These are phyloP conservation scores for Acleris laterana DNA, from an alignment of 2,888 invertebrate species.

Conservation along the genomic window DNA sequence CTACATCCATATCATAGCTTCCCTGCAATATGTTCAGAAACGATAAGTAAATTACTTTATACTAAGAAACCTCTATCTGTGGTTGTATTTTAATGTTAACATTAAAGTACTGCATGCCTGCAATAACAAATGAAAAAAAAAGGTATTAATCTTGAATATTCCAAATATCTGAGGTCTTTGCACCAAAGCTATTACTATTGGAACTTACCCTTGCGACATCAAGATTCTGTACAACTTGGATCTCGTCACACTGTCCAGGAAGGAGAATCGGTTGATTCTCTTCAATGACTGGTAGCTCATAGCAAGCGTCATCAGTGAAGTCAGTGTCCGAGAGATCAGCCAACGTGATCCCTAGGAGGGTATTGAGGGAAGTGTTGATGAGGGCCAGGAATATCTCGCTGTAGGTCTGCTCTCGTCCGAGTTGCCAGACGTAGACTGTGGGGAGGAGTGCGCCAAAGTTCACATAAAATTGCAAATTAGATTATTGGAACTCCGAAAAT, in stretches of 20 bases:
- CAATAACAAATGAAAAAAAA: no score
- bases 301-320: conserved; percentile 59
- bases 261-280: conserved; percentile 59
- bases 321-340: conserved; percentile 47
- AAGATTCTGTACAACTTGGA: conserved; percentile 58
- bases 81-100: no score
- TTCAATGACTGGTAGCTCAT: conserved; percentile 55
- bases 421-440: conserved; percentile 67
- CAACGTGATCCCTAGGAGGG: conserved; percentile 47
- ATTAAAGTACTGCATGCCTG: no score
- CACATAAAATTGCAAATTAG: no score
- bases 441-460: no score
- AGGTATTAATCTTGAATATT: no score
- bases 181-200: background rate
- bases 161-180: no score
- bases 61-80: no score
- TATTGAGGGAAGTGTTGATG: conserved; percentile 49
- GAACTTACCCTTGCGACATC: conserved; percentile 56
- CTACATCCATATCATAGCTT: no score
- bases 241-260: conserved; percentile 62
- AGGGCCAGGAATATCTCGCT: conserved; percentile 46
- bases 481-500: no score
- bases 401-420: conserved; percentile 47
- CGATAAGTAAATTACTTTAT: no score
- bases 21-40: no score